Evolutionary conservation across 2,888 invertebrate species (phyloP).

Genomic region (Camponotus fellah): DNA sequence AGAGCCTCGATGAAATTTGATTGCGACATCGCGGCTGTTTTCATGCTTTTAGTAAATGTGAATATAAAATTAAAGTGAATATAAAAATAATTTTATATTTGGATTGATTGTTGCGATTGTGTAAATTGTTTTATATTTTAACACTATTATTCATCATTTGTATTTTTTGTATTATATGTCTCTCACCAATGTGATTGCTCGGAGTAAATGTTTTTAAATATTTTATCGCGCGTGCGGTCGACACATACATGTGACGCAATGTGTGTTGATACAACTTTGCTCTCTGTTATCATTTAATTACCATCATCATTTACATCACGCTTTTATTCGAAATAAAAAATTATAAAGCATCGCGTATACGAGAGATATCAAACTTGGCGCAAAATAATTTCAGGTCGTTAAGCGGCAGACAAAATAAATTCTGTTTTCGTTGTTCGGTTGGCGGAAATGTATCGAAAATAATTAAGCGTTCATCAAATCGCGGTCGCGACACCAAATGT

Average conservation of each 20-base stretch:
- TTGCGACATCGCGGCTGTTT: background rate
- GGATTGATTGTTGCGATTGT: background rate
- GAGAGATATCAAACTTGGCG: constrained; percentile 1
- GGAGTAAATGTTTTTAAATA: background rate
- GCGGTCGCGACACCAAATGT: constrained; percentile 30
- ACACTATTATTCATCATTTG: background rate
- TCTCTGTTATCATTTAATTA: constrained; percentile 22
- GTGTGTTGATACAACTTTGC: background rate
- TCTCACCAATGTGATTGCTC: background rate
- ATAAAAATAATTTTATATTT: background rate
- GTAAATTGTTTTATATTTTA: background rate
- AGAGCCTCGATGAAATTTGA: constrained; percentile 21
- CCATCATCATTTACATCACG: constrained; percentile 22
- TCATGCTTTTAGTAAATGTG: background rate
- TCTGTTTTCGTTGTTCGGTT: background rate
- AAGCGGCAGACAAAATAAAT: constrained; percentile 29
- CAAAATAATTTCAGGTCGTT: constrained; percentile 9
- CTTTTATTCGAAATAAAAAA: constrained; percentile 22
- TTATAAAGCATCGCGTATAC: background rate
- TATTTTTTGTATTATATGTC: background rate
- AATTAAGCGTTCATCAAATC: constrained; percentile 45
- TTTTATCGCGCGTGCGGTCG: background rate
- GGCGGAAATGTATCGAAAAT: constrained; percentile 23
- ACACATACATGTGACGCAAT: background rate
- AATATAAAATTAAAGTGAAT: background rate